These are phyloP conservation scores for Blastobasis lacticolella DNA, from an alignment of 2,888 invertebrate species.

Conservation along the genomic window DNA sequence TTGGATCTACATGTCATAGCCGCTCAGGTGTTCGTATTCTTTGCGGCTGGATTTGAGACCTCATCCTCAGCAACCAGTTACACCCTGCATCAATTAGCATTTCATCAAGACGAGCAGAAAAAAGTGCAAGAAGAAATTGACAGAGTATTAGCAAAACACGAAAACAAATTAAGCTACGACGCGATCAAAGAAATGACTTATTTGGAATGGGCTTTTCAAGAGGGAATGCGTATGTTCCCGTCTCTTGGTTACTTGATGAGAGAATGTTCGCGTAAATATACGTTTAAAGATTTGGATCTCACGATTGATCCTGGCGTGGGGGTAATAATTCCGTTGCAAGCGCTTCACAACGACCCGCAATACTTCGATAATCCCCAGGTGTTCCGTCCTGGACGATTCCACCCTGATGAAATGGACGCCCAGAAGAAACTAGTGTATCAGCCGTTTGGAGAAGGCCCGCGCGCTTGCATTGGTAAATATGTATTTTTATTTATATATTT, in stretches of 20 bases:
- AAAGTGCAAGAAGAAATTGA: constrained; percentile 22
- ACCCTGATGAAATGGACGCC: constrained; percentile 25
- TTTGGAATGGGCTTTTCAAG: constrained; percentile 17
- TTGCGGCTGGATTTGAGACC: constrained; percentile 23
- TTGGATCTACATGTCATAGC: constrained; percentile 15
- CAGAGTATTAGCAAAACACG: constrained; percentile 15
- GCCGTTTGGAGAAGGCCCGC: constrained; percentile 51
- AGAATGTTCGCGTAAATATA: constrained; percentile 16
- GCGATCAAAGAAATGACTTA: constrained; percentile 23
- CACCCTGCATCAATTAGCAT: constrained; percentile 19
- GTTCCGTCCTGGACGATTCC: constrained; percentile 44
- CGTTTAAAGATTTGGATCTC: constrained; percentile 15
- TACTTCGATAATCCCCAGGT: constrained; percentile 40
- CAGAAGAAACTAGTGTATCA: constrained; percentile 37
- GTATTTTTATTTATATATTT: not conserved
- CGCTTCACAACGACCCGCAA: constrained; percentile 40
- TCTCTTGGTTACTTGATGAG: constrained; percentile 17
- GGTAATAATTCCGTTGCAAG: constrained; percentile 33
- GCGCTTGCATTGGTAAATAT: constrained; percentile 46
- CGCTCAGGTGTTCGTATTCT: constrained; percentile 21
- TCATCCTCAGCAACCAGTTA: constrained; percentile 21
- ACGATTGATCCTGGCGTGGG: constrained; percentile 29
- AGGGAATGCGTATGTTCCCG: constrained; percentile 19
- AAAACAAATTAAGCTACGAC: constrained; percentile 20
- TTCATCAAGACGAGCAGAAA: constrained; percentile 15